Base-by-base conservation (phyloP, 2,113 vertebrate genomes). In the Lethenteron camtschaticum region DNA sequence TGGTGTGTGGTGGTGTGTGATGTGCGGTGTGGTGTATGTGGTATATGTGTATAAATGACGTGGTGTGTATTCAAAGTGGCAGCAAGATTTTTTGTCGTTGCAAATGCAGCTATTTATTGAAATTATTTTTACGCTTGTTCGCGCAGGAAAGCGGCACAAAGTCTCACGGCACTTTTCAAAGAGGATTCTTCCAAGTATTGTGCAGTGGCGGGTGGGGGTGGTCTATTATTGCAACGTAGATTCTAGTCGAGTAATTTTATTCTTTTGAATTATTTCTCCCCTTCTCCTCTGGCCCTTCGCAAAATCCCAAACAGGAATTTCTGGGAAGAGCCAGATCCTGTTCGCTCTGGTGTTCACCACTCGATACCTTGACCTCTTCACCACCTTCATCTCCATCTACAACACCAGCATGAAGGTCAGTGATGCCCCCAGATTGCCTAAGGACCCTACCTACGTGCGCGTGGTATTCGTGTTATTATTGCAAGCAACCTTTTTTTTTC, bases 381-480 rank as follows among this genome's bases (percentile, higher is more conserved):
- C 89, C 68, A 84, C 90, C 58, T 99, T 91, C 81, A 96, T 99
- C 80, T 99, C 94, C 63, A 79, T 99, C 72, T 99, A 99, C 82
- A 99, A 99, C 79, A 92, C 90, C 74, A 83, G 79, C 78, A 99
- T 99, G 94, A 99, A 99, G 92, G 94, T 96, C 80, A 75, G 78
- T 80, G 77, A 41, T 41, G 41, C 41, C 41, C 41, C 4, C 41
- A 41, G 41, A 5, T 41, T 41, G 41, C 41, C 41, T 6, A 7
- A 41, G 41, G 41, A 41, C 6, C 41, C 41, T 41, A 41, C 41
- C 41, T 41, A 41, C 41, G 41, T 41, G 41, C 41, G 41, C 41
- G 41, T 41, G 5, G 1, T 41, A 7, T 41, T 41, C 1, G 41
- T 41, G 41, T 7, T 41, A 41, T 41, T 41, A 41, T 41, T 41